phyloP scores from a whole-genome alignment of 2,888 invertebrate species.

The Parnassius smintheus region DNA sequence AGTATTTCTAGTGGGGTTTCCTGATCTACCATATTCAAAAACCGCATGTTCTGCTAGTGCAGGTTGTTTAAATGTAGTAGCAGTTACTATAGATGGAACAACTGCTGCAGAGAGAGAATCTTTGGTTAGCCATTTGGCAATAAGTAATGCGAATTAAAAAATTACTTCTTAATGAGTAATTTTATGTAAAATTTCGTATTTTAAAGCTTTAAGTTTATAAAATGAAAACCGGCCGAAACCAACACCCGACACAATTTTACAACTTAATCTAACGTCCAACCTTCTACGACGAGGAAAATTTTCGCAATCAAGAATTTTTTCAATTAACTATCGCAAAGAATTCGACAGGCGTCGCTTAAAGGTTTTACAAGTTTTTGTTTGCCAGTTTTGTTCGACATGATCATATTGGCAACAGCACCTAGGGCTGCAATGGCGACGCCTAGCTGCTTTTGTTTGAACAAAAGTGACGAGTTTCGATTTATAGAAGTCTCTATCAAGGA shows the following conservation, averaged over 20 bases:
- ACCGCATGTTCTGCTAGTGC: conserved; percentile 92
- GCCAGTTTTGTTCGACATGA: too few species aligned
- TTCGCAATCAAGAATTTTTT: neutral
- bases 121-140: conserved; percentile 65
- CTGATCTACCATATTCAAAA: conserved; percentile 95
- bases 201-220: conserved; percentile 7
- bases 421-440: too few species aligned
- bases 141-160: neutral
- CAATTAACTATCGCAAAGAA: too few species aligned
- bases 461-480: too few species aligned
- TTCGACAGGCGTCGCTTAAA: too few species aligned
- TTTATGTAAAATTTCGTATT: neutral
- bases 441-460: too few species aligned
- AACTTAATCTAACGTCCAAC: too few species aligned
- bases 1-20: conserved; percentile 95
- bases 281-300: too few species aligned
- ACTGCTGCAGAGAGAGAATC: conserved; percentile 87
- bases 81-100: conserved; percentile 93
- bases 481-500: too few species aligned
- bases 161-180: conserved; percentile 3
- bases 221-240: conserved; percentile 15
- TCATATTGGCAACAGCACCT: too few species aligned
- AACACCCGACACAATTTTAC: conserved; percentile 1
- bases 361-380: too few species aligned
- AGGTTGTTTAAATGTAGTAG: conserved; percentile 96